These are phyloP conservation scores for Pogona vitticeps DNA, from an alignment of 2,113 vertebrate genomes.

Conservation along the genomic window DNA sequence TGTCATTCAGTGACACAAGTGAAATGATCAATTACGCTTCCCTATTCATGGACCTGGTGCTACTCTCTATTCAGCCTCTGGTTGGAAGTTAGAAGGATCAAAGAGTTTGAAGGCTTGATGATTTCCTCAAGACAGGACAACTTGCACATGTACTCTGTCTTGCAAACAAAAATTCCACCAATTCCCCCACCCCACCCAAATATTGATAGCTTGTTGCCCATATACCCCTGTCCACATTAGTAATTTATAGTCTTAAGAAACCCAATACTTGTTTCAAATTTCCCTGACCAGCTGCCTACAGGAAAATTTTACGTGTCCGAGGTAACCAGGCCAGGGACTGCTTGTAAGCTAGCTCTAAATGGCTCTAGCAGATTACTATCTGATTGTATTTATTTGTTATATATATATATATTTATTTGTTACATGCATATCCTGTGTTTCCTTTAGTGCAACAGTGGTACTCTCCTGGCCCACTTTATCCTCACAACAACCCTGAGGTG, in stretches of 20 bases:
- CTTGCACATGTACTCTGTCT: neutral
- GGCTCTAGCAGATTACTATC: neutral
- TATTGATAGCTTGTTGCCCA: neutral
- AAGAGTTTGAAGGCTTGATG: neutral
- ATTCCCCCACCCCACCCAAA: no score
- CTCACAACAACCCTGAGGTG: no score
- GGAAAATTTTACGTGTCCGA: neutral
- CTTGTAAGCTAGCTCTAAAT: neutral
- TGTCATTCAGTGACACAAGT: neutral
- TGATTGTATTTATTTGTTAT: no score
- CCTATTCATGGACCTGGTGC: neutral
- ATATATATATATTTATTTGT: no score
- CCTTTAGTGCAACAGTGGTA: no score
- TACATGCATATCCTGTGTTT: no score
- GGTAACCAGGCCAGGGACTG: neutral
- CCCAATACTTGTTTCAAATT: no score
- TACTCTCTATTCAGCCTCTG: neutral
- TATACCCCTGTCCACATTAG: no score
- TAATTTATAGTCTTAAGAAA: neutral
- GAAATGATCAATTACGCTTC: neutral
- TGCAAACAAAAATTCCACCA: neutral
- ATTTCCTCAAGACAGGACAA: neutral
- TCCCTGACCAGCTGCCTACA: neutral
- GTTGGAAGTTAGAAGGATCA: neutral
- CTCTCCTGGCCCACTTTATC: no score